A percentile compares a stretch with the other conserved stretches of the same genome.
These are phyloP conservation scores for Flexamia atlantica DNA, from an alignment of 2,888 invertebrate genomes.

Conservation along the genomic window DNA sequence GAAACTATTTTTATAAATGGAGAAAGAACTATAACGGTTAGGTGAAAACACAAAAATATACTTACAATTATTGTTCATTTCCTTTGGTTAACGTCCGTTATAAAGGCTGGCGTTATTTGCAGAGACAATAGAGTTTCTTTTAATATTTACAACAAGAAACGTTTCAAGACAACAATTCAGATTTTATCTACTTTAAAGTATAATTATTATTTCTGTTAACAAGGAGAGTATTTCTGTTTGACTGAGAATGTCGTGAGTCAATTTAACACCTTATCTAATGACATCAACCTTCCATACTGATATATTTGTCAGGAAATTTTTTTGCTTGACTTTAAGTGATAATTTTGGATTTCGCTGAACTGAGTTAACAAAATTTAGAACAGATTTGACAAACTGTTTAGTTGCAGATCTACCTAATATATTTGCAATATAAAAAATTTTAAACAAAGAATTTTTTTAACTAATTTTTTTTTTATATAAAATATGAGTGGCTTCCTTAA, in stretches of 20 bases:
- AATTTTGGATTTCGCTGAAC: neutral
- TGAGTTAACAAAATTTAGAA: too few species aligned
- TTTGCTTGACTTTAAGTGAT: neutral
- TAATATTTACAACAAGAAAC: constrained; percentile 59
- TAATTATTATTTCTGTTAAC: neutral
- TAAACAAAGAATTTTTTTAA: too few species aligned
- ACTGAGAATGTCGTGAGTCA: neutral
- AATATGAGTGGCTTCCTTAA: neutral
- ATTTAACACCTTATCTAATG: neutral
- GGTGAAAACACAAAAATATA: constrained; percentile 66
- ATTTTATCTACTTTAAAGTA: constrained; percentile 32
- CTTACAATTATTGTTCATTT: constrained; percentile 68
- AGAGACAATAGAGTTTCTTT: constrained; percentile 66
- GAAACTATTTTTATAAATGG: constrained; percentile 40
- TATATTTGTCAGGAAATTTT: neutral
- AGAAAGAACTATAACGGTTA: constrained; percentile 44
- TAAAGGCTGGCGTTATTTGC: constrained; percentile 70
- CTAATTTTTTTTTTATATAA: too few species aligned
- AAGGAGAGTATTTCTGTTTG: neutral
- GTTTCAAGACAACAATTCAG: constrained; percentile 51
- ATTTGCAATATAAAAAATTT: too few species aligned
- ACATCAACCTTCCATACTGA: constrained; percentile 2
- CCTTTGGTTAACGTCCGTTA: constrained; percentile 69
- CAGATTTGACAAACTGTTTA: too few species aligned
- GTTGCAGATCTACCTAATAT: too few species aligned